Conservation (phyloP, 2,113 vertebrate genomes). For the Stictonetta naevosa region DNA sequence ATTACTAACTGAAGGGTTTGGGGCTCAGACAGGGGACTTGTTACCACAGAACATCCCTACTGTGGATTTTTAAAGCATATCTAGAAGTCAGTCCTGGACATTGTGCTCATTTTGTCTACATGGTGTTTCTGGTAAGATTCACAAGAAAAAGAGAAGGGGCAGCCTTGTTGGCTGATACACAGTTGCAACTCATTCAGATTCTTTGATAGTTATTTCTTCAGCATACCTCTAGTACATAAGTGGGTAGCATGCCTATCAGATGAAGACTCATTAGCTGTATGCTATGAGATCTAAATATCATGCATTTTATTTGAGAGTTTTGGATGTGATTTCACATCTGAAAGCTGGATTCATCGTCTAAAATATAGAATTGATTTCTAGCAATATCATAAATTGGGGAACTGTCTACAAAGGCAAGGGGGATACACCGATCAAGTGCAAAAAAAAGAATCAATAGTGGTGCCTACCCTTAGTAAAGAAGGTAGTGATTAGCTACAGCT, state of each 20-base stretch:
- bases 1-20: not conserved
- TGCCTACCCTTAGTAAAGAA: not conserved
- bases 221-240: not conserved
- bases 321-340: not conserved
- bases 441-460: not conserved
- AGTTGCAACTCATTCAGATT: not conserved
- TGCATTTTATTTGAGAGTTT: not conserved
- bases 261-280: not conserved
- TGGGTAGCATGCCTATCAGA: not conserved
- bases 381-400: not conserved
- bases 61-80: not conserved
- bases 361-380: not conserved
- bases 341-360: not conserved
- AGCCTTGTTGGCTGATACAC: not conserved
- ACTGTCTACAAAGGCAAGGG: not conserved
- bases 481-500: slow-evolving; percentile 13
- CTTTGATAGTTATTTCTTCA: not conserved
- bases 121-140: not conserved
- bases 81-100: not conserved
- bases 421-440: not conserved
- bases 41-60: not conserved
- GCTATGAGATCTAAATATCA: not conserved
- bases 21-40: not conserved
- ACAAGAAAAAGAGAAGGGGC: not conserved
- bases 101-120: accelerated